These are phyloP conservation scores for Rhincodon typus DNA, from an alignment of 2,797 vertebrate species.

Conservation along the genomic window DNA sequence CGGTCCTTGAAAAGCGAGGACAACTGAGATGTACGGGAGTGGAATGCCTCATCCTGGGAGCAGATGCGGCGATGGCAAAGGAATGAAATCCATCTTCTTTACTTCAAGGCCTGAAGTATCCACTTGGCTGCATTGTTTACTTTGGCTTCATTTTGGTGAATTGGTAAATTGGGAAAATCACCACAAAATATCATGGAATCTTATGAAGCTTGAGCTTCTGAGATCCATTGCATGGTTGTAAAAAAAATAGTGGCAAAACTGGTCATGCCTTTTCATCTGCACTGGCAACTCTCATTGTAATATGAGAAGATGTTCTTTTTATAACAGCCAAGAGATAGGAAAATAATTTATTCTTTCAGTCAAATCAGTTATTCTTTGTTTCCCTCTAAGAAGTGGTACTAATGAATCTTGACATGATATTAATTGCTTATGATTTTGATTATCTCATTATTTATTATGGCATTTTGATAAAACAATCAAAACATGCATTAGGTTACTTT, in stretches of 20 bases:
- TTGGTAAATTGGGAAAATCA: neutral
- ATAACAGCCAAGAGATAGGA: neutral
- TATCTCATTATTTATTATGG: neutral
- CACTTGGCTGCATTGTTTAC: neutral
- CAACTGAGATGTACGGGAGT: too few relatives aligned
- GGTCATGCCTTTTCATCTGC: neutral
- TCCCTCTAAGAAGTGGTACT: neutral
- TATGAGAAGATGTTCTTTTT: neutral
- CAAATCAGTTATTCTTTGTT: neutral
- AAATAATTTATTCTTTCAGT: neutral
- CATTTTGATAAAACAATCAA: neutral
- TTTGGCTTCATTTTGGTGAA: neutral
- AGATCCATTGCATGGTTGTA: neutral
- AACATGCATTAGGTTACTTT: neutral
- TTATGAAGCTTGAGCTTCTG: neutral
- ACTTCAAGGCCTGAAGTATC: neutral
- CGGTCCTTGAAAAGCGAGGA: too few relatives aligned
- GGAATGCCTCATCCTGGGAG: too few relatives aligned
- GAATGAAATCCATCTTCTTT: neutral
- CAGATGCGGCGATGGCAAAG: too few relatives aligned
- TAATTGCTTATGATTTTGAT: neutral
- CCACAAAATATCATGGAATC: neutral
- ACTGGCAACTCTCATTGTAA: neutral
- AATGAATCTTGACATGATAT: neutral
- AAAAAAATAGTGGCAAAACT: neutral